These are phyloP conservation scores for Elachura formosa DNA, from an alignment of 2,113 vertebrate species.

Conservation along the genomic window DNA sequence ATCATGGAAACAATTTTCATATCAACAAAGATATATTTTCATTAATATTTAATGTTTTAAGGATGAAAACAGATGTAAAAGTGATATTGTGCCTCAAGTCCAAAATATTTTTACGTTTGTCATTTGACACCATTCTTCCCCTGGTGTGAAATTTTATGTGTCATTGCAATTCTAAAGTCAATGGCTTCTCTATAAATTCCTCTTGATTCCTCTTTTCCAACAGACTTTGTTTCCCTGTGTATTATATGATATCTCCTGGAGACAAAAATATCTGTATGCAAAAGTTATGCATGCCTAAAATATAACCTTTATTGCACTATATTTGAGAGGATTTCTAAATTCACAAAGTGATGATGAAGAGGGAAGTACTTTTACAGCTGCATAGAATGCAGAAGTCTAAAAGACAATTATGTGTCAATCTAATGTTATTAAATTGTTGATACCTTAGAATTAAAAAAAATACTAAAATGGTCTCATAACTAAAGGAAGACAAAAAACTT, in stretches of 20 bases:
- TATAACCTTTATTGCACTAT: neutral
- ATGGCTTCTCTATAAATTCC: neutral
- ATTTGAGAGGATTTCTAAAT: neutral
- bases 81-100: accelerated
- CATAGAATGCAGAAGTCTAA: neutral
- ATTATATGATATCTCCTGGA: neutral
- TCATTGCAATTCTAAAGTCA: neutral
- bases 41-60: neutral
- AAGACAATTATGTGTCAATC: neutral
- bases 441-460: neutral
- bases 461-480: accelerated
- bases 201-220: neutral
- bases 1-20: neutral
- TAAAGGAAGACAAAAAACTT: neutral
- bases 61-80: neutral
- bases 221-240: neutral
- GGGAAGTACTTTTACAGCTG: neutral
- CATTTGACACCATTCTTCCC: neutral
- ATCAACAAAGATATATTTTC: neutral
- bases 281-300: neutral
- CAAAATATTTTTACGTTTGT: neutral
- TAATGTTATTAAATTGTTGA: neutral
- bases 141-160: neutral
- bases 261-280: neutral
- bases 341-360: neutral